Percentiles rank a stretch among this genome's conserved stretches.
These are phyloP conservation scores for Neotoxoptera formosana DNA, from an alignment of 1,140 invertebrate genomes.

Conservation along the genomic window DNA sequence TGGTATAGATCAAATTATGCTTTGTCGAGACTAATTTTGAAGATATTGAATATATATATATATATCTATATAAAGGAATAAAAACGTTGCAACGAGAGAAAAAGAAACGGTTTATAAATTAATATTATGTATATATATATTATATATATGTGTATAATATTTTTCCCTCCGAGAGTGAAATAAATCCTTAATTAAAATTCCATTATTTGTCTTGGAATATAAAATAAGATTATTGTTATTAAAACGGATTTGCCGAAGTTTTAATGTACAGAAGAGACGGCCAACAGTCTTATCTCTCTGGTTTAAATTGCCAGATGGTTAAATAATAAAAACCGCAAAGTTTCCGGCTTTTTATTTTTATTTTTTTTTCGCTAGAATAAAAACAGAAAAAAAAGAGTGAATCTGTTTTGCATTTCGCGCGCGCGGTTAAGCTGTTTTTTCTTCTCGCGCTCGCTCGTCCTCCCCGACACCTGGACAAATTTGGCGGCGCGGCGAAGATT, in stretches of 20 bases:
- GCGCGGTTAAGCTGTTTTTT: conserved; percentile 31
- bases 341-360: conserved; percentile 11
- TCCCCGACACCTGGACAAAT: conserved; percentile 47
- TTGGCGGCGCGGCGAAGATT: neutral
- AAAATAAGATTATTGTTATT: conserved; percentile 58
- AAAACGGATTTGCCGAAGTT: conserved; percentile 57
- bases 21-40: conserved; percentile 21
- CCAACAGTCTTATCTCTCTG: conserved; percentile 46
- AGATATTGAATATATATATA: conserved; percentile 12
- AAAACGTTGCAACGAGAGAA: neutral
- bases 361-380: conserved; percentile 13
- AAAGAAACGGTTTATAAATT: conserved; percentile 18
- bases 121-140: neutral
- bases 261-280: conserved; percentile 42
- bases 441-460: neutral
- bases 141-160: neutral
- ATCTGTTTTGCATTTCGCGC: conserved; percentile 49
- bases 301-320: conserved; percentile 57
- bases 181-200: conserved; percentile 58
- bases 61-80: neutral
- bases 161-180: conserved; percentile 42
- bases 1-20: neutral
- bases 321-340: conserved; percentile 56
- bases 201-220: conserved; percentile 58
- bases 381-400: neutral